Evolutionary conservation across 2,888 invertebrate species (phyloP).

Genomic region (Syrphus vitripennis): DNA sequence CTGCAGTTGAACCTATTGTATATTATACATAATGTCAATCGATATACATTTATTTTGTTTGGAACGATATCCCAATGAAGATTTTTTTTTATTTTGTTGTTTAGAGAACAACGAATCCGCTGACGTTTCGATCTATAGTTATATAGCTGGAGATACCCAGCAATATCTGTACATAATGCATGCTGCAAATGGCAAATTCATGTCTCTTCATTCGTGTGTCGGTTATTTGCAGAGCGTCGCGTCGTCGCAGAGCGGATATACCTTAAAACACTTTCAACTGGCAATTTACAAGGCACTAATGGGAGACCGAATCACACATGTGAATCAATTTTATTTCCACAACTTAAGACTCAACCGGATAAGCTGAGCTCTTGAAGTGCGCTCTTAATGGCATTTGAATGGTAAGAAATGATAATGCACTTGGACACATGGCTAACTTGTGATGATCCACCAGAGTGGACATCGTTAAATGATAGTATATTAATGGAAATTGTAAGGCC

Average conservation of each 20-base stretch:
- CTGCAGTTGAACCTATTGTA: conserved; percentile 22
- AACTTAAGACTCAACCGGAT: conserved; percentile 10
- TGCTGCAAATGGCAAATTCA: conserved; percentile 61
- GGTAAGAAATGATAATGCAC: conserved; percentile 43
- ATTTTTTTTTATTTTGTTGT: no score
- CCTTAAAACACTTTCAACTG: conserved; percentile 51
- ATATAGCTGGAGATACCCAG: no score
- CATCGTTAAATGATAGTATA: neutral
- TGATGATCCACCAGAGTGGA: conserved; percentile 15
- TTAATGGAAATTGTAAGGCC: conserved; percentile 14
- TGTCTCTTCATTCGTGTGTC: conserved; percentile 38
- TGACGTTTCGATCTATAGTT: no score
- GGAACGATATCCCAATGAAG: conserved; percentile 11
- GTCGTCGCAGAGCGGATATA: no score
- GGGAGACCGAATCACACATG: conserved; percentile 50
- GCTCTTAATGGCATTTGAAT: conserved; percentile 63
- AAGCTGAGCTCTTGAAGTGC: conserved; percentile 51
- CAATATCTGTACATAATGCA: no score
- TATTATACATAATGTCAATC: neutral
- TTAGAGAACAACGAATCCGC: neutral
- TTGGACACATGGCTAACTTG: conserved; percentile 44
- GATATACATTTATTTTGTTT: conserved; percentile 37
- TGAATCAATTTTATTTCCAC: conserved; percentile 55
- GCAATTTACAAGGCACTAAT: conserved; percentile 69
- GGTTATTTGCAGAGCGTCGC: conserved; percentile 36